A percentile compares a stretch with the other conserved stretches of the same genome.
Conservation (phyloP, 2,797 vertebrate genomes). For the Falco biarmicus region DNA sequence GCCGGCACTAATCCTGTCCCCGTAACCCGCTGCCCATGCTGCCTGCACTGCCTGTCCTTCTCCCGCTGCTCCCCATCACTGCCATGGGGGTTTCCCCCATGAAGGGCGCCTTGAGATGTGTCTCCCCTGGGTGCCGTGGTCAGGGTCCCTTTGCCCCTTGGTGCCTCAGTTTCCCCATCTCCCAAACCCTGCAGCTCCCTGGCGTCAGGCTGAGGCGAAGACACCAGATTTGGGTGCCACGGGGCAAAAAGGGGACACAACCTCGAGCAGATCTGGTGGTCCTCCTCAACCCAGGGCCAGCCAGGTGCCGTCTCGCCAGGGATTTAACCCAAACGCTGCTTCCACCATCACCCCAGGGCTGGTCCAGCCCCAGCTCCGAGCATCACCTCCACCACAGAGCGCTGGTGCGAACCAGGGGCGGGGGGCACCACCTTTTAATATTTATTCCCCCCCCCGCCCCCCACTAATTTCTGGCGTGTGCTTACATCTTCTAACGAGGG, state of each 20-base stretch:
- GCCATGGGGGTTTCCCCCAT: fast-evolving
- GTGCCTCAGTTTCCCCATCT: not conserved
- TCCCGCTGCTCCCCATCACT: not conserved
- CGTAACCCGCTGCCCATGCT: not conserved
- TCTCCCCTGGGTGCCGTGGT: fast-evolving
- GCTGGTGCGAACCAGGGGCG: too few relatives aligned
- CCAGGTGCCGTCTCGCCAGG: fast-evolving
- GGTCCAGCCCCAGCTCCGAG: fast-evolving
- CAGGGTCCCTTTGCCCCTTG: not conserved
- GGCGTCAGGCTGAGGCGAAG: too few relatives aligned
- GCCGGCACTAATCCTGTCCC: not conserved
- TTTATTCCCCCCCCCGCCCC: not conserved
- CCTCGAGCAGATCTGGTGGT: not conserved
- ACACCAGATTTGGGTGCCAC: not conserved
- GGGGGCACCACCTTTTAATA: not conserved
- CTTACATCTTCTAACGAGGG: not conserved
- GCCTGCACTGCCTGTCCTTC: not conserved
- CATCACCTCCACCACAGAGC: not conserved
- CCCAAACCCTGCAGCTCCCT: not conserved
- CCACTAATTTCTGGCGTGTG: not conserved
- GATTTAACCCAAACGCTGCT: fast-evolving
- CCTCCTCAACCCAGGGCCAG: not conserved
- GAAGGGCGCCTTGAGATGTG: fast-evolving
- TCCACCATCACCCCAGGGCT: not conserved
- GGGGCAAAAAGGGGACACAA: not conserved